A percentile compares a stretch with the other conserved stretches of the same genome.
phyloP scores from a whole-genome alignment of 2,113 vertebrate genomes.

The Sander vitreus region DNA sequence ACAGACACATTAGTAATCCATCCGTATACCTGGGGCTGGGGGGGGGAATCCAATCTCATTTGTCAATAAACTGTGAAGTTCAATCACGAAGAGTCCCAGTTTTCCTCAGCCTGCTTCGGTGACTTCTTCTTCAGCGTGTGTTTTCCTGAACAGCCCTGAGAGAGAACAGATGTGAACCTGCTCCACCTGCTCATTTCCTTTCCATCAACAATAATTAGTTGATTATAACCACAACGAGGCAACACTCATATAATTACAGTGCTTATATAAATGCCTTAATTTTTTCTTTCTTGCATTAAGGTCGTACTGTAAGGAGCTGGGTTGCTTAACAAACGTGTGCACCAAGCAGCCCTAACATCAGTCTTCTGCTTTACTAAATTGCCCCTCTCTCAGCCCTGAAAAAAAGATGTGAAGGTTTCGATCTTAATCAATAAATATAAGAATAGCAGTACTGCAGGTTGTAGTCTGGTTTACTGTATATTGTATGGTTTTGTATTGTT shows the following conservation, averaged over 20 bases:
- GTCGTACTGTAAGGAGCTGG: not conserved
- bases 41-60: conserved; percentile 6
- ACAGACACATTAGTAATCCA: not conserved
- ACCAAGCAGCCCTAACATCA: not conserved
- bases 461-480: no score
- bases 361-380: not conserved
- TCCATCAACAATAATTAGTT: conserved; percentile 35
- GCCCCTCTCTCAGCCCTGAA: not conserved
- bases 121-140: not conserved
- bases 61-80: conserved; percentile 25
- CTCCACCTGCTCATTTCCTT: conserved; percentile 20
- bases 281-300: not conserved
- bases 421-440: not conserved
- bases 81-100: not conserved
- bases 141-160: conserved; percentile 1
- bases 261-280: conserved; percentile 1
- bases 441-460: not conserved
- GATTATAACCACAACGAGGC: conserved; percentile 22
- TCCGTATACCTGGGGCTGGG: not conserved
- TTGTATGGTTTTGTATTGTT: not conserved
- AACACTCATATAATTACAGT: conserved; percentile 3
- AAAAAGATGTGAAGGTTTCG: not conserved
- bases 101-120: conserved; percentile 8
- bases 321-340: not conserved
- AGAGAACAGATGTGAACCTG: conserved; percentile 41